Conservation (phyloP, 2,888 invertebrate genomes). For the Aphidius colemani region DNA sequence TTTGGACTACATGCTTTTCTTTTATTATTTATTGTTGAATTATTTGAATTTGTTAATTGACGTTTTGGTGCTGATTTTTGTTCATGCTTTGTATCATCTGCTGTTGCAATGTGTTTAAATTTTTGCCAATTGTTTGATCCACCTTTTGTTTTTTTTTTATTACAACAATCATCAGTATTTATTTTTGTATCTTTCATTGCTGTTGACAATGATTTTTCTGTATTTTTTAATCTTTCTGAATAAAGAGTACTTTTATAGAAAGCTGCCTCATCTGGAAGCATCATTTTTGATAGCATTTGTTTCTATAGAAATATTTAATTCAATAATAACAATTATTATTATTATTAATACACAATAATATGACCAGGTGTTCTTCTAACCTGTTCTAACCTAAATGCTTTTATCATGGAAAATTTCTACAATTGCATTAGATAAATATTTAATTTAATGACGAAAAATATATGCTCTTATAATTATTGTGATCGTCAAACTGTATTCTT, state of each 20-base stretch:
- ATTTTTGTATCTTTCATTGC: constrained; percentile 5
- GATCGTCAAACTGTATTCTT: no score
- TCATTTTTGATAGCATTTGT: constrained; percentile 39
- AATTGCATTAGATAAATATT: no score
- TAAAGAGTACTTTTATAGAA: constrained; percentile 13
- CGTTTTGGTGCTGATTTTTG: constrained; percentile 31
- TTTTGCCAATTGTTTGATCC: constrained; percentile 50
- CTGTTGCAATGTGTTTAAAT: constrained; percentile 41
- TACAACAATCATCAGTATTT: not conserved
- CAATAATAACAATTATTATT: no score
- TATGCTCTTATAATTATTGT: no score
- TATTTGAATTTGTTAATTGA: constrained; percentile 26
- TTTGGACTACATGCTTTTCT: constrained; percentile 17
- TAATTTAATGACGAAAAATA: no score
- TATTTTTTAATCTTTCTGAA: constrained; percentile 20
- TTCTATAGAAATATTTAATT: not conserved
- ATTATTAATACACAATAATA: no score
- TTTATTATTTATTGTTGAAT: constrained; percentile 24
- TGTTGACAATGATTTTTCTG: not conserved
- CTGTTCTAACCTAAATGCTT: no score
- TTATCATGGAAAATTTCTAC: no score
- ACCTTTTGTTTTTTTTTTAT: not conserved
- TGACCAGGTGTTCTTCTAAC: no score
- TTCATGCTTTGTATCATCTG: not conserved
- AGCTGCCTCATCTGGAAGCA: constrained; percentile 29